Evolutionary conservation across 2,797 vertebrate genomes (phyloP), one percentile per base, ranked within the genome.

Genomic region (Mus minutoides): DNA sequence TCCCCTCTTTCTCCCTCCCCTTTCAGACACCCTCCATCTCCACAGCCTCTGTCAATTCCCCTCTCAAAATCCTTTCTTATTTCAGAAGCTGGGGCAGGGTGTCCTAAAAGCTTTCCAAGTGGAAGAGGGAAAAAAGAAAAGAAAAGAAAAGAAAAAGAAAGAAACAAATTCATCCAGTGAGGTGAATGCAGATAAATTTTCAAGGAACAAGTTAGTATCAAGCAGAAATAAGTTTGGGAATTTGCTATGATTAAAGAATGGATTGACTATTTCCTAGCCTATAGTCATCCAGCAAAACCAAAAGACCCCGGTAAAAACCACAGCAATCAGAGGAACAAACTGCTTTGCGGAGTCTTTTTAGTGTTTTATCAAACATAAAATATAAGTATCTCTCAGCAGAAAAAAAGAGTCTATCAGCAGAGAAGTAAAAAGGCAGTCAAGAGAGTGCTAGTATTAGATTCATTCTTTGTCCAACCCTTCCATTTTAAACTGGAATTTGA

Each of bases 291-390:
- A 71, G 71, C 22, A 64, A 88, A 85, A 49, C 10, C 34, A 67
- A 95, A 86, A 69, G 1, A 7, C 60, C 84, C 75, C 75, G 77
- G 43, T 69, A 79, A 91, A 64, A 94, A 64, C 13, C 73, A 60
- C 1, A 82, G 21, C 3, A 26, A 52, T 64, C 71, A 37, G 3
- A 84, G 73, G 87, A 56, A 64, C 40, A 87, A 90, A 95, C 1
- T 90, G 79, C 64, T 95, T 91, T 79, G 88, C 56, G 89, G 34
- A 80, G 2, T 22, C n/a, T 69, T 85, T 78, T 40, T 62, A 76
- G 56, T 56, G 1, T 87, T 97, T 97, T 91, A 80, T 54, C 75
- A 94, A 95, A 73, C 29, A 91, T 64, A 49, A 82, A 78, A 80
- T 78, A 29, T 76, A 76, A 78, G 8, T 46, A 94, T n/a, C 77